A percentile compares a stretch with the other conserved stretches of the same genome.
Conservation (phyloP, 2,888 invertebrate species). For the Chalcis sispes region DNA sequence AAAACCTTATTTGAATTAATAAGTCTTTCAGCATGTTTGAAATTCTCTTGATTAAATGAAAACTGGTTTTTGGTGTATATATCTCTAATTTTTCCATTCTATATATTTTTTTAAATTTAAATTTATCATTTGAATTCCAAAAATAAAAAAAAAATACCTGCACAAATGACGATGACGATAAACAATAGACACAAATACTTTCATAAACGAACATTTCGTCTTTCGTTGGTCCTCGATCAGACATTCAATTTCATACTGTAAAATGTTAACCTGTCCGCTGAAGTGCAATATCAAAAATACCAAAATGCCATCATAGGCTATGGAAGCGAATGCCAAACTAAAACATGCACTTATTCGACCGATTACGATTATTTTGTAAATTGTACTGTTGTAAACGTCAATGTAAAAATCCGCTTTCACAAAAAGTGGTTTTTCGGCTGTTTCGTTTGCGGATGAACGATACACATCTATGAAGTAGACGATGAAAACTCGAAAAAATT, state of each 20-base stretch:
- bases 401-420: not conserved
- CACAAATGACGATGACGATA: conserved; percentile 15
- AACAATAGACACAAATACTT: not conserved
- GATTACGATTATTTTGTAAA: not conserved
- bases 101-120: no score
- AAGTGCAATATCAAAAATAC: not conserved
- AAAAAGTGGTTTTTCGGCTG: not conserved
- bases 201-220: not conserved
- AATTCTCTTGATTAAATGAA: no score
- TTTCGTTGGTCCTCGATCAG: not conserved
- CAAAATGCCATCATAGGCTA: conserved; percentile 13
- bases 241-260: not conserved
- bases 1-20: no score
- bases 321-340: not conserved
- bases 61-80: no score
- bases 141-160: no score
- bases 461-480: not conserved
- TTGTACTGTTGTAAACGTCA: not conserved
- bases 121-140: no score
- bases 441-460: not conserved
- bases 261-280: conserved; percentile 2
- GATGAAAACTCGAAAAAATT: not conserved
- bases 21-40: no score
- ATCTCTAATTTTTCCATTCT: no score
- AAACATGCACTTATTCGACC: not conserved